Evolutionary conservation across 1,140 invertebrate genomes (phyloP), one percentile per base, ranked within the genome.

Genomic region (Tyrophagus putrescentiae): DNA sequence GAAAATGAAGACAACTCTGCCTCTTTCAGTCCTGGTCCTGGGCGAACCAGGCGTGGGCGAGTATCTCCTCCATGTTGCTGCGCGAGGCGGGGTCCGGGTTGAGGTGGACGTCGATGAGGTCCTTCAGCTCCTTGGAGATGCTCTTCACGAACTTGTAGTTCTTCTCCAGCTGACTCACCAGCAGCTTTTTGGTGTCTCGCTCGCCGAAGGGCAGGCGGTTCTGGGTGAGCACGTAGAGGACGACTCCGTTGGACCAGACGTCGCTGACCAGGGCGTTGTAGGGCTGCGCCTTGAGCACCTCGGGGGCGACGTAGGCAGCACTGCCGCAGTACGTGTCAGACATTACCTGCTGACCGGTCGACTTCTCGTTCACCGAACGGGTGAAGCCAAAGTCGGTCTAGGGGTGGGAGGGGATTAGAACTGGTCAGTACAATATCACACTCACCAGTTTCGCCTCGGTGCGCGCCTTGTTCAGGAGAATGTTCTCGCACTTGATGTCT

Each of bases 401-500:
- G n/a, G n/a, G n/a, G n/a, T n/a, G n/a, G n/a, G n/a, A n/a, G n/a
- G n/a, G n/a, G n/a, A n/a, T n/a, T n/a, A n/a, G n/a, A n/a, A n/a
- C n/a, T n/a, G n/a, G n/a, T n/a, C n/a, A n/a, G n/a, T n/a, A n/a
- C n/a, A n/a, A n/a, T n/a, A n/a, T n/a, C n/a, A n/a, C n/a, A n/a
- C n/a, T n/a, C n/a, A n/a, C n/a, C n/a, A 50, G 28, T 18, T 50
- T 50, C 7, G 45, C 45, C 1, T 16, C 58, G 18, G 39, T 60
- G 16, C 18, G 9, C 21, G 5, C 21, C 23, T 39, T 59, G 75
- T 93, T 88, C 11, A 97, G 75, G 28, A 97, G 76, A 56, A 97
- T 74, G 76, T 96, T 96, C 74, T 97, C 91, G 4, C 91, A 91
- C 73, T 98, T 98, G 33, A 98, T 73, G 75, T 97, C 92, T 65